Conservation (phyloP, 2,888 invertebrate genomes). For the Megamerina dolium region DNA sequence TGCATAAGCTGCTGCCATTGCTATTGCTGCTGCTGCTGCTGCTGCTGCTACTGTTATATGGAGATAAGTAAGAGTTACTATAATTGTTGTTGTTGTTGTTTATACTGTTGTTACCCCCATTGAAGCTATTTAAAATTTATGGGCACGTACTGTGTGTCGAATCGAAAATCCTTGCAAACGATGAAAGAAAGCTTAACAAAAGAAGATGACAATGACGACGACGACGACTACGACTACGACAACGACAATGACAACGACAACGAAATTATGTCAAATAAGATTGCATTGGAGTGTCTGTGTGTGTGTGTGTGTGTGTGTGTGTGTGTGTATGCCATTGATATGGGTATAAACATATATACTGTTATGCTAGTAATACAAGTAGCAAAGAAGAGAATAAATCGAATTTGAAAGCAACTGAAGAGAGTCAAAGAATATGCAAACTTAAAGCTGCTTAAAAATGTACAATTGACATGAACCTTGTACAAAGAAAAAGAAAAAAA, state of each 20-base stretch:
- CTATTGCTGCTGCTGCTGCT: background rate
- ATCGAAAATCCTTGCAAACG: slow-evolving; percentile 6
- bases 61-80: too few species aligned
- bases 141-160: slow-evolving; percentile 25
- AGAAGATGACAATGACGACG: slow-evolving; percentile 12
- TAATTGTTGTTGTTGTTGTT: background rate
- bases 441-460: slow-evolving; percentile 19
- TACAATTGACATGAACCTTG: slow-evolving; percentile 10
- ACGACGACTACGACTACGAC: too few species aligned
- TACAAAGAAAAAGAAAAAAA: too few species aligned
- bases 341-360: too few species aligned
- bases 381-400: background rate
- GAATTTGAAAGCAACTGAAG: background rate
- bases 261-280: slow-evolving; percentile 30
- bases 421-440: background rate
- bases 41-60: slow-evolving; percentile 1
- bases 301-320: too few species aligned
- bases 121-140: slow-evolving; percentile 32
- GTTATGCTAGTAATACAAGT: background rate
- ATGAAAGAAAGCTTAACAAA: too few species aligned
- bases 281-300: slow-evolving; percentile 11
- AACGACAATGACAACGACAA: slow-evolving; percentile 14
- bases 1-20: background rate
- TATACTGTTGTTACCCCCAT: background rate
- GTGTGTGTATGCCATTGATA: too few species aligned